These are phyloP conservation scores for Coreius guichenoti DNA, from an alignment of 2,797 vertebrate species.

Conservation along the genomic window DNA sequence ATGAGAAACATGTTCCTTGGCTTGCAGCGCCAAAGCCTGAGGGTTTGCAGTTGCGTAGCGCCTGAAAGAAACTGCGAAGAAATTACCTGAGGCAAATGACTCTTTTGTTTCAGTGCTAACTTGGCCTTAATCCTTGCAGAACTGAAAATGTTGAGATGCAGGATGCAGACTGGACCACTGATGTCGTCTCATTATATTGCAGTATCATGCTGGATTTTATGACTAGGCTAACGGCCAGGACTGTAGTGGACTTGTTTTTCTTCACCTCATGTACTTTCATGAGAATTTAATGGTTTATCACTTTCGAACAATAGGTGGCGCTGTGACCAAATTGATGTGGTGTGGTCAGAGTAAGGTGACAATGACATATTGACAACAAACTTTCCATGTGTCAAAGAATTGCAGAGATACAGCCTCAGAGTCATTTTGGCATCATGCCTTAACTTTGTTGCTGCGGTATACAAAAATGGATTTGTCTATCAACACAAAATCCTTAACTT, in stretches of 20 bases:
- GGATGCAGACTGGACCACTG: conserved; percentile 7
- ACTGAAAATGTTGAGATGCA: conserved; percentile 31
- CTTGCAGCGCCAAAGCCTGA: conserved; percentile 27
- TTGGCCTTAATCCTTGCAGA: conserved; percentile 22
- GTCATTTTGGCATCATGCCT: too few relatives aligned
- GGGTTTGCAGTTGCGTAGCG: conserved; percentile 42
- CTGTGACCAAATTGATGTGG: too few relatives aligned
- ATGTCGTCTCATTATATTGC: neutral
- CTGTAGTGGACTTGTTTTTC: conserved; percentile 36
- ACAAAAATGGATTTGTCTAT: too few relatives aligned
- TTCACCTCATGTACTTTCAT: conserved; percentile 41
- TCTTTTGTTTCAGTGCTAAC: conserved; percentile 48
- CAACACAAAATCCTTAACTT: too few relatives aligned
- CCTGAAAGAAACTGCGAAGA: conserved; percentile 45
- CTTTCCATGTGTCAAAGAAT: too few relatives aligned
- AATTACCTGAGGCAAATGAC: conserved; percentile 60
- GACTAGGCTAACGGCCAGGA: conserved; percentile 31
- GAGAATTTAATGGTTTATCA: neutral
- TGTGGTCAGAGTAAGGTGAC: too few relatives aligned
- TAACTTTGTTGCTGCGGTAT: too few relatives aligned
- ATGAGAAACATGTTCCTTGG: conserved; percentile 66
- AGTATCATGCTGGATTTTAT: conserved; percentile 4
- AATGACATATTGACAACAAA: too few relatives aligned
- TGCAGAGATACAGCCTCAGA: too few relatives aligned
- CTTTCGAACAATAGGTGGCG: too few relatives aligned